Evolutionary conservation across 1,140 invertebrate genomes (phyloP).

Genomic region (Bombus sylvicola): DNA sequence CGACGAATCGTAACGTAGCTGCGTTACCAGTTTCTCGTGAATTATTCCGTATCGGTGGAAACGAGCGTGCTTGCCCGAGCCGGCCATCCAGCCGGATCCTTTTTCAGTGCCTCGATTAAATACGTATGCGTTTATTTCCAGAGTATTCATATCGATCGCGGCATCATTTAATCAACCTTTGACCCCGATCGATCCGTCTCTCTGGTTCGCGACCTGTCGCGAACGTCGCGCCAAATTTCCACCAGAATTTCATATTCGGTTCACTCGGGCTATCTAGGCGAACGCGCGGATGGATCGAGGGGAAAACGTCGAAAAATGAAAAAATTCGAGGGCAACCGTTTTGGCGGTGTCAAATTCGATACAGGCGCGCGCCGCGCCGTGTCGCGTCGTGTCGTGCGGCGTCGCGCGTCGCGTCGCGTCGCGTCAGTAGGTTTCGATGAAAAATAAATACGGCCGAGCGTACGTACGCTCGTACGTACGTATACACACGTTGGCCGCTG

Average conservation of each 20-base stretch:
- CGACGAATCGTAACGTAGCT: conserved; percentile 44
- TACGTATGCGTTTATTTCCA: conserved; percentile 9
- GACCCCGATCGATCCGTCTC: background rate
- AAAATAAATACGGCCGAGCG: conserved; percentile 24
- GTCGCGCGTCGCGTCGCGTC: background rate
- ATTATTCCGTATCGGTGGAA: conserved; percentile 45
- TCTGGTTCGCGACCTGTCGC: background rate
- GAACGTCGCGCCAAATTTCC: no score
- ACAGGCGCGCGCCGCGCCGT: background rate
- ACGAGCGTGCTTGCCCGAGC: background rate
- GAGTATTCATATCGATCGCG: background rate
- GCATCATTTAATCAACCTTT: background rate
- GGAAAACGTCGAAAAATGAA: background rate
- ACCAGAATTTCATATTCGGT: no score
- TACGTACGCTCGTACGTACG: no score
- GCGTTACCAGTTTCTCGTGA: conserved; percentile 34
- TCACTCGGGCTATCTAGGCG: no score
- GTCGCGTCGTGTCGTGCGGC: background rate
- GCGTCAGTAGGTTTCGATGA: background rate
- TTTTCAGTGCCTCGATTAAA: conserved; percentile 17
- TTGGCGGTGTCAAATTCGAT: no score
- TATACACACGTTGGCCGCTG: no score
- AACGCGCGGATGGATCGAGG: background rate
- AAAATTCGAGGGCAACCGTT: background rate
- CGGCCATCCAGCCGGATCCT: background rate